Percentiles rank a stretch among this genome's conserved stretches.
These are phyloP conservation scores for Nemoura dubitans DNA, from an alignment of 2,888 invertebrate species.

Conservation along the genomic window DNA sequence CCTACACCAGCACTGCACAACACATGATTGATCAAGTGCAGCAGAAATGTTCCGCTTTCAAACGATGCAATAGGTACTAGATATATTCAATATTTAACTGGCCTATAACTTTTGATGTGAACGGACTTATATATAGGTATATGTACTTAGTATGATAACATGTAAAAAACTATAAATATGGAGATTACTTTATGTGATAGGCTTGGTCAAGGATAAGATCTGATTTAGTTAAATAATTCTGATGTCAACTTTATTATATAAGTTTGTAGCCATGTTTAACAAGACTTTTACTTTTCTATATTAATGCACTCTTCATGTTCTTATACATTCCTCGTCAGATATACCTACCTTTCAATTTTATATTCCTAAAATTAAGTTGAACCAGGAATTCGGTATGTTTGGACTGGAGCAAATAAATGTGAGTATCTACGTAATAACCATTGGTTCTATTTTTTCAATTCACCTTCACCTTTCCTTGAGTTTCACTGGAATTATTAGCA, in stretches of 20 bases:
- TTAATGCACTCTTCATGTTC: neutral
- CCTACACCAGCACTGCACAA: no score
- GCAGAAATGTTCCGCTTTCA: no score
- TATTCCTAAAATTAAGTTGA: conserved; percentile 9
- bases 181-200: neutral
- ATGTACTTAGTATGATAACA: no score
- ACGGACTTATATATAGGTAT: no score
- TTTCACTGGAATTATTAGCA: neutral
- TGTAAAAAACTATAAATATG: conserved; percentile 22
- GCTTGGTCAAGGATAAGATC: neutral
- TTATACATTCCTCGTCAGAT: neutral
- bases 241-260: neutral
- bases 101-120: no score
- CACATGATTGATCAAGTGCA: no score
- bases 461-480: neutral
- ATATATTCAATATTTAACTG: no score
- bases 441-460: neutral
- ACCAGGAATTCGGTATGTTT: neutral
- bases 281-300: conserved; percentile 1
- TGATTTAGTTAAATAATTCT: neutral
- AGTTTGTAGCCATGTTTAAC: neutral
- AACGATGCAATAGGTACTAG: no score
- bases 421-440: neutral
- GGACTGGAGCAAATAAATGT: conserved; percentile 8
- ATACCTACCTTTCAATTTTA: neutral